These are phyloP conservation scores for Myiotriccus ornatus DNA, from an alignment of 2,797 vertebrate genomes.

Conservation along the genomic window DNA sequence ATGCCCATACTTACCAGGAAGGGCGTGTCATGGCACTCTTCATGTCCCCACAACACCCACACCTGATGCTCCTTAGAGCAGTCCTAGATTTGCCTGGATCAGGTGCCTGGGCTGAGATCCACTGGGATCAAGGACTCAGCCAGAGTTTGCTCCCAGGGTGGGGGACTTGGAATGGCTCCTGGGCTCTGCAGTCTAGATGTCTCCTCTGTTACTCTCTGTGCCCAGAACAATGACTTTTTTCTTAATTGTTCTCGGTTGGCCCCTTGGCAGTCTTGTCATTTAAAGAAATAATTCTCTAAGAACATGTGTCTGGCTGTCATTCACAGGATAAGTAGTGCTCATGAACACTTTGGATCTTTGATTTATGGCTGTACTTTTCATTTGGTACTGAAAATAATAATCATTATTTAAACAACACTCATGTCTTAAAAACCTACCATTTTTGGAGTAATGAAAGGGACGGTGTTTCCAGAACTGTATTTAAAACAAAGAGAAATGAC, in stretches of 20 bases:
- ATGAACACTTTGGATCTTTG: not conserved
- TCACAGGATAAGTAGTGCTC: not conserved
- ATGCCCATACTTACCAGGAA: not conserved
- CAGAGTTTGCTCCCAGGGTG: not conserved
- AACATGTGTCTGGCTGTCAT: not conserved
- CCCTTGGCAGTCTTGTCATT: not conserved
- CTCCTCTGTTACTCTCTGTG: not conserved
- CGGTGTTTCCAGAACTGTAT: not conserved
- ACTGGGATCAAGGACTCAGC: not conserved
- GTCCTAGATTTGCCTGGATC: not conserved
- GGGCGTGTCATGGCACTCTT: not conserved
- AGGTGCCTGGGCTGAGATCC: not conserved
- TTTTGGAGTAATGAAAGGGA: not conserved
- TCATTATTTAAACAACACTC: not conserved
- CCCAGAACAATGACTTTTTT: constrained; percentile 37
- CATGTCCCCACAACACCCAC: rapidly evolving
- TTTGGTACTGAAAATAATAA: not conserved
- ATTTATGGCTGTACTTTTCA: not conserved
- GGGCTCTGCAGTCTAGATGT: not conserved
- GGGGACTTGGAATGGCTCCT: not conserved
- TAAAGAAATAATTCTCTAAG: constrained; percentile 20
- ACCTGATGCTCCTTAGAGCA: not conserved
- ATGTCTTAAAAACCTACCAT: not conserved
- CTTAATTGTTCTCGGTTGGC: not conserved
- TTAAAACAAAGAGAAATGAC: not conserved